Evolutionary conservation across 2,888 invertebrate genomes (phyloP).

Genomic region (Petrolisthes manimaculis): DNA sequence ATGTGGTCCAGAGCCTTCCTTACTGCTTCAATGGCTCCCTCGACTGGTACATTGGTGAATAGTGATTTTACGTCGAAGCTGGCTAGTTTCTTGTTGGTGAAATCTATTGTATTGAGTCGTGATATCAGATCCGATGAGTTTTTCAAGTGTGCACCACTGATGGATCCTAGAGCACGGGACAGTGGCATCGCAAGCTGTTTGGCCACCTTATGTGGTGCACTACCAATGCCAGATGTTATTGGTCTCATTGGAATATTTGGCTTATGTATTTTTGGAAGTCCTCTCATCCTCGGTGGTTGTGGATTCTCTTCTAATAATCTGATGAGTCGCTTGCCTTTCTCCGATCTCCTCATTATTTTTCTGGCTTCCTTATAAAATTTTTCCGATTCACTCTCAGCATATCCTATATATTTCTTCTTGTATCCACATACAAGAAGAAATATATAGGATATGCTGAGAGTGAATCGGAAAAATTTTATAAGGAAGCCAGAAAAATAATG

Average conservation of each 20-base stretch:
- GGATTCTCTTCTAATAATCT: background rate
- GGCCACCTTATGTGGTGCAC: conserved; percentile 12
- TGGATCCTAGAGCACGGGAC: background rate
- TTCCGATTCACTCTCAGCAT: background rate
- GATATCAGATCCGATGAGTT: background rate
- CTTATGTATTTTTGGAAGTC: background rate
- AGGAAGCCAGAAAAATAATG: too few relatives aligned
- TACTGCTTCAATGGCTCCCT: background rate
- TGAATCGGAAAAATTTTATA: too few relatives aligned
- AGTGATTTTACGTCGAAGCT: background rate
- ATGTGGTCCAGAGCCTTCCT: background rate
- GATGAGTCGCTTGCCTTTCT: background rate
- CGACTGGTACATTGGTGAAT: background rate
- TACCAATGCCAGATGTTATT: background rate
- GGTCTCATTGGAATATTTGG: background rate
- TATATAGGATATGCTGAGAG: too few relatives aligned
- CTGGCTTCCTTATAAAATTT: background rate
- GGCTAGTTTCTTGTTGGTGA: background rate
- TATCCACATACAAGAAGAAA: too few relatives aligned
- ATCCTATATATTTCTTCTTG: background rate
- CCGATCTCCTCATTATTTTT: background rate
- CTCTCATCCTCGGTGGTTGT: background rate
- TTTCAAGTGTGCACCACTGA: background rate
- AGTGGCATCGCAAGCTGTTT: background rate
- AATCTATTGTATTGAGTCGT: background rate